Base-by-base conservation (phyloP, 2,888 invertebrate genomes). In the Penaeus monodon region DNA sequence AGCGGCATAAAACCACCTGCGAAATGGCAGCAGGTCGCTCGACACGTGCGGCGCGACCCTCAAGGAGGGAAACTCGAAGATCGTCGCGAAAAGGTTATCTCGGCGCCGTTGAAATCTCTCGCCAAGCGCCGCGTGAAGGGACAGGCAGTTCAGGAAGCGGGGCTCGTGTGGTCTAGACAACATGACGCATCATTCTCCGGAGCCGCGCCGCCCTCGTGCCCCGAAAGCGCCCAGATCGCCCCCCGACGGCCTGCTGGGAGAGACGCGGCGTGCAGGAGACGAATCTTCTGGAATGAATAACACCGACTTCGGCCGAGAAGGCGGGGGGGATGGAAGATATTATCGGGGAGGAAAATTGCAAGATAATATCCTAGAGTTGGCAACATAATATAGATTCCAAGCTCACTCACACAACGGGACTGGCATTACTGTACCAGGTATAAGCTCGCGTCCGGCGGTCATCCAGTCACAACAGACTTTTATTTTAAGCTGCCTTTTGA, bases 321-420 rank as follows among this genome's bases (percentile, higher is more conserved):
- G 17, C 57, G 57, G 57, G 14, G 7, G 12, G 57, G 57, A 57
- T 57, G 57, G 10, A 57, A 57, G 57, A 57, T 57, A 57, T 57
- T 57, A 57, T 57, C 57, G 57, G 17, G 10, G 68, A 68, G 81
- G 22, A 17, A 27, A n/a, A 24, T 66, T n/a, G 38, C 38, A 81
- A 20, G 68, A 81, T 65, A 81, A 68, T 68, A 66, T 81, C 81
- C 81, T 81, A 68, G 38, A 81, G 68, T 44, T 81, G 68, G 68
- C 70, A n/a, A 68, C 68, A 68, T 17, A 66, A 68, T 66, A 27
- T 33, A 80, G 80, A 80, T 64, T 63, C 65, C 80, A 29, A 79
- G 38, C 80, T 80, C 80, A 64, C 80, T 80, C 80, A 80, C 33
- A 80, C 63, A 80, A 80, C 80, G 64, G 80, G 80, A 80, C 33